Evolutionary conservation across 2,888 invertebrate genomes (phyloP), one percentile per base, ranked within the genome.

Genomic region (Acronicta leporina): DNA sequence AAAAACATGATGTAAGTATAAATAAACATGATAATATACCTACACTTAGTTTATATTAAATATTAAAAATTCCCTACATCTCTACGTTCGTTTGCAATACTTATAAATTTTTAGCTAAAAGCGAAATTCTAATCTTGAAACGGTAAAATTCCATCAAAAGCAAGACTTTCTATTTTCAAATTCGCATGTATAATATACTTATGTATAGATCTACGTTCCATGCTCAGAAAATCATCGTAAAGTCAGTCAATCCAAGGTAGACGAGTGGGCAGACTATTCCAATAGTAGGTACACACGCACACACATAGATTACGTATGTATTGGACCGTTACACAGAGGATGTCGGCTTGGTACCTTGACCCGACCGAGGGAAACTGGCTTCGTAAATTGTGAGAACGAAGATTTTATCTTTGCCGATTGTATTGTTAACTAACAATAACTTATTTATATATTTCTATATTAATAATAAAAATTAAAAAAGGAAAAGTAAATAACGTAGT

Each of bases 261-360:
- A 5, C 42, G 20, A n/a, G 52, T 50, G 33, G 42, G 61, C 41
- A 42, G n/a, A 42, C 38, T 30, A 13, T 50, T 72, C 43, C 15
- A 16, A 50, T 16, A 49, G 33, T 27, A 27, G 56, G 42, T 27
- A 10, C 45, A 44, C 15, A 25, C 35, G 56, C 30, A 60, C 33
- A 55, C 35, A 44, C 20, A 27, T 2, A 40, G 9, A 38, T 38
- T 30, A 33, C 41, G 33, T 38, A 40, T 27, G 14, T 40, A 27
- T 8, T 6, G 11, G n/a, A 25, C 25, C 25, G 14, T 41, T 30
- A 10, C 11, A 9, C 40, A 35, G 42, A 59, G 63, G 51, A 63
- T 55, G 55, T 43, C 10, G 33, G 33, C 3, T 10, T 11, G 54
- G 75, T 57, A 46, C 73, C 63, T 73, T 73, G 73, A 75, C 72